Conservation (phyloP, 2,113 vertebrate species). For the Lamprotornis superbus region DNA sequence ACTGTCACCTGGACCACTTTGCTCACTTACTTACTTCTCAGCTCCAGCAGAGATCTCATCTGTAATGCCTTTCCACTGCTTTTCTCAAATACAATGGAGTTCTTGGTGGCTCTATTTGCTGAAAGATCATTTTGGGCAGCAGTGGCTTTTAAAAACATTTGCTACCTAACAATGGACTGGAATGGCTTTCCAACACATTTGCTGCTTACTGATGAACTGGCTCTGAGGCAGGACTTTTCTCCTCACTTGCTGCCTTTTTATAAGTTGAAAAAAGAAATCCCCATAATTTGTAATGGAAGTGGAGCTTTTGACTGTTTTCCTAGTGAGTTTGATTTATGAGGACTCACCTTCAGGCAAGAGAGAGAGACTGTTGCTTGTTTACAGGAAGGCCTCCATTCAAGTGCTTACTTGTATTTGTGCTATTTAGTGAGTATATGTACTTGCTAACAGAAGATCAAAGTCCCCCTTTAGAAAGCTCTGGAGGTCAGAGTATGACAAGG, state of each 20-base stretch:
- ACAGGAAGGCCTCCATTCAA: neutral
- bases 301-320: neutral
- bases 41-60: neutral
- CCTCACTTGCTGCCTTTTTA: neutral
- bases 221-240: neutral
- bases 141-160: neutral
- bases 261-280: neutral
- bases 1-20: neutral
- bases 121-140: neutral
- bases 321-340: neutral
- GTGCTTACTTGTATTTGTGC: neutral
- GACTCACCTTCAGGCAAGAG: fast-evolving
- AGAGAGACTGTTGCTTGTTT: neutral
- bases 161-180: neutral
- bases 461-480: neutral
- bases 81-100: neutral
- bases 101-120: neutral
- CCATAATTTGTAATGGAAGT: neutral
- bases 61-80: neutral
- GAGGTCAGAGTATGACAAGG: neutral
- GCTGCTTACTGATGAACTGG: neutral
- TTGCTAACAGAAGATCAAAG: neutral
- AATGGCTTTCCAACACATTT: neutral
- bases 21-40: neutral
- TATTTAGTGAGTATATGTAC: neutral